These are phyloP conservation scores for Cotesia chilonis DNA, from an alignment of 1,140 invertebrate genomes.

Conservation along the genomic window DNA sequence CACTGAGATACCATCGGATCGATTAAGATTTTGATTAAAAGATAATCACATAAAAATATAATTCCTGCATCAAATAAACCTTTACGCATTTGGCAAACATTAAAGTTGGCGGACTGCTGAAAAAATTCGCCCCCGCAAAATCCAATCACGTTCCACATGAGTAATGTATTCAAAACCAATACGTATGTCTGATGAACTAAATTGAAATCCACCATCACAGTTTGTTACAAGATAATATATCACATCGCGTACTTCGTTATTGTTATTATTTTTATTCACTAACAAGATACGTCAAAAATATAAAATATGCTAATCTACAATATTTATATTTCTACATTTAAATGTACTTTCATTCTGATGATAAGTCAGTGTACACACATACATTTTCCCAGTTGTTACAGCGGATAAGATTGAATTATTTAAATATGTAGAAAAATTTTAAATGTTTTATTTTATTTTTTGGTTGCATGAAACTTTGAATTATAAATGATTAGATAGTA, in stretches of 20 bases:
- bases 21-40: constrained; percentile 6
- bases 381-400: no score
- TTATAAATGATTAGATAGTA: no score
- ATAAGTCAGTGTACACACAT: no score
- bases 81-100: background rate
- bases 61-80: background rate
- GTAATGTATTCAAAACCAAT: constrained; percentile 44
- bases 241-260: constrained; percentile 12
- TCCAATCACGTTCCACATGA: constrained; percentile 45
- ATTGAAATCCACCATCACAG: constrained; percentile 42
- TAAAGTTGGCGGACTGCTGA: constrained; percentile 39
- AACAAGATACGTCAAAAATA: background rate
- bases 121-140: constrained; percentile 41
- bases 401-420: background rate
- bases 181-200: constrained; percentile 41
- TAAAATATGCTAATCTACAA: no score
- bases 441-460: no score
- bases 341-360: no score
- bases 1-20: background rate
- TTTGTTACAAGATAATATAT: constrained; percentile 30
- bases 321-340: no score
- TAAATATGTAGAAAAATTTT: no score
- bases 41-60: constrained; percentile 1
- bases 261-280: constrained; percentile 15
- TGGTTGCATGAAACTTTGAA: no score